phyloP scores from a whole-genome alignment of 2,888 invertebrate species.

The Nephrotoma appendiculata region DNA sequence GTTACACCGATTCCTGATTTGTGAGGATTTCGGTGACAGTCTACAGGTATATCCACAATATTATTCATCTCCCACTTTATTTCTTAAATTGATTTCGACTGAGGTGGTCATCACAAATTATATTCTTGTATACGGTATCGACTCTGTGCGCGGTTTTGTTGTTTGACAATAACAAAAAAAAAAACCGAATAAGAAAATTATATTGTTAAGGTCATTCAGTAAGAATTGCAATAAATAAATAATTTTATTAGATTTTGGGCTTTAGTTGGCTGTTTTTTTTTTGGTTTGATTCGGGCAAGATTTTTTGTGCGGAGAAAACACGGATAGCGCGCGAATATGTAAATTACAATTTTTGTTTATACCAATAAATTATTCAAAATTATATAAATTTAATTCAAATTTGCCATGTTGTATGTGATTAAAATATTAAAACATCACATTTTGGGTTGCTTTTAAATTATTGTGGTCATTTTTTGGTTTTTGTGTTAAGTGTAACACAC shows the following conservation, averaged over 20 bases:
- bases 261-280: background rate
- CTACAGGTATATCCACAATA: background rate
- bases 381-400: background rate
- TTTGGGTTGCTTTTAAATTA: background rate
- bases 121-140: background rate
- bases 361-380: background rate
- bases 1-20: background rate
- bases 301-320: background rate
- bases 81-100: background rate
- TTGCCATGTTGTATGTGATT: background rate
- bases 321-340: background rate
- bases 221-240: background rate
- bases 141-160: background rate
- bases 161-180: background rate
- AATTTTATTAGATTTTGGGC: background rate
- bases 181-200: background rate
- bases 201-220: background rate
- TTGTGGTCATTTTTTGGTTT: background rate
- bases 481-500: background rate
- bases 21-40: no score
- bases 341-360: background rate
- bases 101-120: background rate
- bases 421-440: background rate
- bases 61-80: background rate
- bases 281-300: background rate